Conservation (phyloP, 2,113 vertebrate species). For the Cairina moschata region DNA sequence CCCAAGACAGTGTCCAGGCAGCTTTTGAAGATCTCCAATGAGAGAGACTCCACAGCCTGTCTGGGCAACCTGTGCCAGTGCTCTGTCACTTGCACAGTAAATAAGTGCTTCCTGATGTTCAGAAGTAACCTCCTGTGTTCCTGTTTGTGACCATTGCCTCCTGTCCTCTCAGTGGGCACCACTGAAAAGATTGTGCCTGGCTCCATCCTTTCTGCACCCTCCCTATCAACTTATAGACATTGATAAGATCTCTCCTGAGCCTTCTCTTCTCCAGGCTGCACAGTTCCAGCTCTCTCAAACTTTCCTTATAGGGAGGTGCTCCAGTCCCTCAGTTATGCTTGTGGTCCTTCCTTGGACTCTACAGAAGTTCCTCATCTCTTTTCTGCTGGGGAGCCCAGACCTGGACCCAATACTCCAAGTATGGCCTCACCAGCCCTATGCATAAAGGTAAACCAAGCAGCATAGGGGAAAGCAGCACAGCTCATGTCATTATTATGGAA, state of each 20-base stretch:
- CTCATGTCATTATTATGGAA: not conserved
- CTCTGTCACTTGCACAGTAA: not conserved
- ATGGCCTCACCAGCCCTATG: not conserved
- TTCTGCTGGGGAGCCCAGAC: not conserved
- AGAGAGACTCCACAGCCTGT: not conserved
- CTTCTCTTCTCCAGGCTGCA: not conserved
- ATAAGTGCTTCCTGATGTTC: not conserved
- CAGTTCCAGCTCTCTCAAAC: not conserved
- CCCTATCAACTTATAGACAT: not conserved
- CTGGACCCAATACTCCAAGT: not conserved
- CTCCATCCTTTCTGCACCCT: not conserved
- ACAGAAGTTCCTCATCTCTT: not conserved
- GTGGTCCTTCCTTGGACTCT: not conserved
- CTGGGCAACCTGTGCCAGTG: not conserved
- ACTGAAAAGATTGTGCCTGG: not conserved
- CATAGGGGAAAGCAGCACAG: not conserved
- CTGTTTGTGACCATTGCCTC: not conserved
- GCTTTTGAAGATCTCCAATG: not conserved
- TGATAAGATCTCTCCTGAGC: not conserved
- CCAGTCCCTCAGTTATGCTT: not conserved
- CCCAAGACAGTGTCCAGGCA: not conserved
- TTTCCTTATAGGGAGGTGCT: not conserved
- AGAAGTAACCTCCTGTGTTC: not conserved
- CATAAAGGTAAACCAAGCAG: not conserved
- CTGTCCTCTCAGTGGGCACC: not conserved